phyloP scores from a whole-genome alignment of 2,888 invertebrate genomes.

The Odontomyia ornata region DNA sequence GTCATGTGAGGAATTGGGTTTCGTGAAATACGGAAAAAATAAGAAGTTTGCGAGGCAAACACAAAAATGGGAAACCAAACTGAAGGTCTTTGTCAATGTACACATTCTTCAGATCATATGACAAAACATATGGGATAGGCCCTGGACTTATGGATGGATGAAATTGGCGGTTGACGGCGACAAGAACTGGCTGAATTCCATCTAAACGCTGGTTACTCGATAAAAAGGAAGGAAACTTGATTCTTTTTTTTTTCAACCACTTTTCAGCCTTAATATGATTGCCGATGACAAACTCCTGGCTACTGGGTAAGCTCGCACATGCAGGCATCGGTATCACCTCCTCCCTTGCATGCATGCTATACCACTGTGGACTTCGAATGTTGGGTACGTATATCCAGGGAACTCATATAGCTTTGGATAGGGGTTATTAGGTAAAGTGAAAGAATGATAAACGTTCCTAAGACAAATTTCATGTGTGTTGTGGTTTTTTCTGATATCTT shows the following conservation, averaged over 20 bases:
- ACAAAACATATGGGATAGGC: conserved; percentile 13
- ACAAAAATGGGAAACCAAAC: conserved; percentile 28
- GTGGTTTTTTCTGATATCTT: neutral
- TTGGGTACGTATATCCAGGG: neutral
- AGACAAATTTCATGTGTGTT: neutral
- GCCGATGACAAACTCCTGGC: neutral
- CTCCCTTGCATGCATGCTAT: neutral
- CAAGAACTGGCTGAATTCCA: neutral
- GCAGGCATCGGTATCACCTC: neutral
- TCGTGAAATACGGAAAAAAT: conserved; percentile 24
- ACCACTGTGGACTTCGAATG: neutral
- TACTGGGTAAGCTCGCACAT: neutral
- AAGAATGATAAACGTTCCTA: neutral
- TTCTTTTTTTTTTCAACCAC: neutral
- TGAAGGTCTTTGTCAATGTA: conserved; percentile 19
- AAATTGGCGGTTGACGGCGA: neutral
- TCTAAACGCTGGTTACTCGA: neutral
- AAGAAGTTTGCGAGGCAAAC: neutral
- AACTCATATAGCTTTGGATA: neutral
- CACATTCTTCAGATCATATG: neutral
- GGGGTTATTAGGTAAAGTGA: neutral
- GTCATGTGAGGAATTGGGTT: conserved; percentile 26
- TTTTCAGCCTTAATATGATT: neutral
- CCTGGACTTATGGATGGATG: neutral
- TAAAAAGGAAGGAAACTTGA: conserved; percentile 4